Conservation (phyloP, 2,888 invertebrate species). For the Brachyopa scutellaris region DNA sequence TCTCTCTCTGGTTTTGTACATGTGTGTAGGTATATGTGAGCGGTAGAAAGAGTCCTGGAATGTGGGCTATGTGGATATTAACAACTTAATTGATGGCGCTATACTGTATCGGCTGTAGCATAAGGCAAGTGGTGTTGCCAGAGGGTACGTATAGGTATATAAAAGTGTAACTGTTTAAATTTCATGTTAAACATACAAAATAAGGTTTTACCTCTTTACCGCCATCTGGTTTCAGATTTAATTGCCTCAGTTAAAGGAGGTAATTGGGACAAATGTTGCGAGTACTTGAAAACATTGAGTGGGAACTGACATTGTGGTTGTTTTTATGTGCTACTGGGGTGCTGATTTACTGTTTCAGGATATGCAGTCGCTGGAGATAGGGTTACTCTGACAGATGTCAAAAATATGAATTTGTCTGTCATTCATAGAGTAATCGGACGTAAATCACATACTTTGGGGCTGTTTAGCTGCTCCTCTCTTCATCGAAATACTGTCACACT, state of each 20-base stretch:
- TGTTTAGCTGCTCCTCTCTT: neutral
- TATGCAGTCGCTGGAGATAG: neutral
- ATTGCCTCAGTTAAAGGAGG: constrained; percentile 14
- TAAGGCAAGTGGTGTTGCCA: constrained; percentile 19
- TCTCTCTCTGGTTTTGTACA: no score
- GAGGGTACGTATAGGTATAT: neutral
- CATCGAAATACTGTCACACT: neutral
- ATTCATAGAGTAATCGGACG: neutral
- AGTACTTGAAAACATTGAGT: constrained; percentile 27
- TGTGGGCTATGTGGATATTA: constrained; percentile 26
- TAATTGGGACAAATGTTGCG: constrained; percentile 30
- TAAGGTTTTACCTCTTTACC: constrained; percentile 6
- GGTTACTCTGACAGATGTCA: neutral
- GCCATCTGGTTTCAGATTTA: neutral
- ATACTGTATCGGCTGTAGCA: constrained; percentile 12
- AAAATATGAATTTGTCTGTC: no score
- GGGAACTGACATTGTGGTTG: constrained; percentile 3
- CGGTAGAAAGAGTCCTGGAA: neutral
- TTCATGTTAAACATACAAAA: constrained; percentile 16
- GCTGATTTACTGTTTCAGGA: neutral
- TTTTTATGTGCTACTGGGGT: neutral
- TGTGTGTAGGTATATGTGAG: neutral
- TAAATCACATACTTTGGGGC: neutral
- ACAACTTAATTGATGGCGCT: constrained; percentile 52
- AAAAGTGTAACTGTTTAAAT: constrained; percentile 2